Evolutionary conservation across 2,888 invertebrate genomes (phyloP), one percentile per base, ranked within the genome.

Genomic region (Ichneumoninae sp.): DNA sequence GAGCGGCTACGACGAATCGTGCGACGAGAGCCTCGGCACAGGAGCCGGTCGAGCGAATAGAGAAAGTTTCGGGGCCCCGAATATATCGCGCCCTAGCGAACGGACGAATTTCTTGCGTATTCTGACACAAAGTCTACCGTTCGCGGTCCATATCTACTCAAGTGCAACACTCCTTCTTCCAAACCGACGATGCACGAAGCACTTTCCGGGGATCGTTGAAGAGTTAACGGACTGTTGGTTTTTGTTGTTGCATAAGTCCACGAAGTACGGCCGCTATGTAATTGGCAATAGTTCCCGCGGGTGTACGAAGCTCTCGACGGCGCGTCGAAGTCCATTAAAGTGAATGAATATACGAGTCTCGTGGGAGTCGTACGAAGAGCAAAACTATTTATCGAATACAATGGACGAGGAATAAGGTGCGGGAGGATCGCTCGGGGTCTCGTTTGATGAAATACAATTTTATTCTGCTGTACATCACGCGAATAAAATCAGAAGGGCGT

Each of bases 261-360:
- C 57, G 69, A 79, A 33, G 74, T 60, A 78, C 70, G 57, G 81
- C 76, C 33, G 79, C 86, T 89, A 90, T 89, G 89, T 88, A 90
- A 90, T 89, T 88, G 89, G 87, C 88, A 88, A 89, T 83, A 88
- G 87, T 74, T 77, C 87, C 86, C 85, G 52, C 54, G 75, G 80
- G 88, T 65, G 74, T 40, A 62, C 57, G 68, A 74, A 75, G 72
- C 52, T 69, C 52, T 69, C 54, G 69, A 70, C 30, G 70, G 54
- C 54, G 69, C 83, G 84, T 79, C 83, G 76, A 69, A 83, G 76
- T 85, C 81, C 87, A 90, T 90, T 90, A 90, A 86, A 84, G 86
- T 60, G 89, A 89, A 90, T 89, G 89, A 90, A 90, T 85, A 84
- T 88, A 90, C 88, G 90, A 89, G 84, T 85, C 90, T 87, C 70